Evolutionary conservation across 2,888 invertebrate genomes (phyloP).

Genomic region (Hemithea aestivaria): DNA sequence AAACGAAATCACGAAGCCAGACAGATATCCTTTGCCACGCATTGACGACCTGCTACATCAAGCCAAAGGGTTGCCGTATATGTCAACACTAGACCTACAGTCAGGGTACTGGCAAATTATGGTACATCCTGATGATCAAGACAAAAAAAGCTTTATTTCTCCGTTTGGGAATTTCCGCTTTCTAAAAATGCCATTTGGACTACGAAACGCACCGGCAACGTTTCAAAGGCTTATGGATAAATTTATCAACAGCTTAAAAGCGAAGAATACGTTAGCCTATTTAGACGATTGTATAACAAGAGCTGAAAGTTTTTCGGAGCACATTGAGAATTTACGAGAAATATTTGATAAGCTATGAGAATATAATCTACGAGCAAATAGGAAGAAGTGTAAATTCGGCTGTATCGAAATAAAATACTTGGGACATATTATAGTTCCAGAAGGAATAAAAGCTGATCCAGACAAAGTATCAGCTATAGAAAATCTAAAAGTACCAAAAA

Average conservation of each 20-base stretch:
- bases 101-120: conserved; percentile 36
- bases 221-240: conserved; percentile 28
- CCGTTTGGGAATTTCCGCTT: conserved; percentile 32
- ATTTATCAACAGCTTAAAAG: conserved; percentile 8
- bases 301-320: conserved; percentile 27
- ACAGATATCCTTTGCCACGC: conserved; percentile 46
- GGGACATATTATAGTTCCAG: no score
- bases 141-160: conserved; percentile 40
- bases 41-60: conserved; percentile 40
- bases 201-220: conserved; percentile 28
- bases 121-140: conserved; percentile 30
- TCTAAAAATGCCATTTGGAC: conserved; percentile 36
- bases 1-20: conserved; percentile 26
- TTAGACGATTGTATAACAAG: conserved; percentile 37
- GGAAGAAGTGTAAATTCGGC: conserved; percentile 27
- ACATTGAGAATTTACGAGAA: conserved; percentile 29
- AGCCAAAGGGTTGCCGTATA: conserved; percentile 28
- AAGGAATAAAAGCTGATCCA: no score
- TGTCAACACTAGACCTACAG: conserved; percentile 30
- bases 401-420: no score
- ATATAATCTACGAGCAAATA: conserved; percentile 28
- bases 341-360: conserved; percentile 24
- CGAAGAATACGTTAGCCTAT: conserved; percentile 27
- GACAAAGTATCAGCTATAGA: no score
- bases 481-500: no score